Conservation (phyloP, 2,113 vertebrate species). For the Puma concolor region DNA sequence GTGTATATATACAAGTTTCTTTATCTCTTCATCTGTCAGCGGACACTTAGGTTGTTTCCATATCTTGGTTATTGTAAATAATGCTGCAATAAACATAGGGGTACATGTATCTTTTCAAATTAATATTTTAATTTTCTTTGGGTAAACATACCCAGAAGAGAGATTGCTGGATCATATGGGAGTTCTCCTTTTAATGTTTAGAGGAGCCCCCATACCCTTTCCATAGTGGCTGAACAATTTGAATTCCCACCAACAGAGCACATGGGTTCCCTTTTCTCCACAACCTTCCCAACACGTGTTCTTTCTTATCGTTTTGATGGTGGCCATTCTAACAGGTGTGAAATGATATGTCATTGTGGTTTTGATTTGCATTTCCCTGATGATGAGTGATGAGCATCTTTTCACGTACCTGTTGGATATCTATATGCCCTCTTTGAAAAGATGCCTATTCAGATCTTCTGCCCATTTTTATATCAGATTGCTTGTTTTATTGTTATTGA, state of each 20-base stretch:
- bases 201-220: background rate
- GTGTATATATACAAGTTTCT: background rate
- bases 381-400: background rate
- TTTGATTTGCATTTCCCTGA: background rate
- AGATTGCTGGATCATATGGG: background rate
- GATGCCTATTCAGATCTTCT: background rate
- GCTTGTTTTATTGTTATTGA: background rate
- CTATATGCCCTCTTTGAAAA: background rate
- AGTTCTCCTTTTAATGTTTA: background rate
- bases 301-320: background rate
- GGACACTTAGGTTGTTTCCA: background rate
- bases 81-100: background rate
- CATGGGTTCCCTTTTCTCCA: background rate
- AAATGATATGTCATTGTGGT: background rate
- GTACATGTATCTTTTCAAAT: background rate
- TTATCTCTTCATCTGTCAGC: background rate
- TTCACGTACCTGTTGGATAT: background rate
- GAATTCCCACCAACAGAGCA: background rate
- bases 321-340: background rate
- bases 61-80: background rate
- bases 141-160: background rate
- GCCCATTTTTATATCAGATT: background rate
- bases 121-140: background rate
- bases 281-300: background rate
- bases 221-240: background rate